Evolutionary conservation across 2,113 vertebrate genomes (phyloP).

Genomic region (Lanius collurio): DNA sequence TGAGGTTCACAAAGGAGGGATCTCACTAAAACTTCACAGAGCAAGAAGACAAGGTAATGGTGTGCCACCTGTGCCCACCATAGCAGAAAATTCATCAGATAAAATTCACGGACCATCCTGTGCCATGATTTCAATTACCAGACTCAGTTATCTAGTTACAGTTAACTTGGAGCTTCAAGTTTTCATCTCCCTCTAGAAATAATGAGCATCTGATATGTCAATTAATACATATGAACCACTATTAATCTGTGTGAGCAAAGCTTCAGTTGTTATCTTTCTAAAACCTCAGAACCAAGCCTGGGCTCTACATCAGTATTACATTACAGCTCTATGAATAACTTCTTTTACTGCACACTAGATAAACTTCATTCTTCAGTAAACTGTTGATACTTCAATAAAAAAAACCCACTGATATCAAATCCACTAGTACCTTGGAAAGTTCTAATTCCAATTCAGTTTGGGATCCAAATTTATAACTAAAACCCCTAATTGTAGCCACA

Average conservation of each 20-base stretch:
- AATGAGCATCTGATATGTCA: rapidly evolving
- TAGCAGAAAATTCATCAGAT: background rate
- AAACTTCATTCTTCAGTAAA: background rate
- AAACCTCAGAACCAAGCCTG: background rate
- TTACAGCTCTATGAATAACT: background rate
- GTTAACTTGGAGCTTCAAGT: background rate
- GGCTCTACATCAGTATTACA: background rate
- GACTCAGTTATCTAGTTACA: background rate
- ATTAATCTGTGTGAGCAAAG: background rate
- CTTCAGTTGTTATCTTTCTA: background rate
- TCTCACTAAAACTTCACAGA: background rate
- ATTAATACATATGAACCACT: background rate
- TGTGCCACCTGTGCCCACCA: background rate
- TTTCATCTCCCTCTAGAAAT: background rate
- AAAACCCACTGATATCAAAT: background rate
- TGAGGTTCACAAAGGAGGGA: background rate
- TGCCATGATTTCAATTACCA: background rate
- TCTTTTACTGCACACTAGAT: background rate
- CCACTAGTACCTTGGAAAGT: background rate
- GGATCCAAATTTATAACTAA: background rate
- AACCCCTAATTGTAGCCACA: background rate
- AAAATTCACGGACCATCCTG: background rate
- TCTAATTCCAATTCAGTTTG: background rate
- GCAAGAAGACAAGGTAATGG: background rate
- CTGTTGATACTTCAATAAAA: background rate